A percentile compares a stretch with the other conserved stretches of the same genome.
phyloP scores from a whole-genome alignment of 2,797 vertebrate genomes.

The Sebastes aleutianus region DNA sequence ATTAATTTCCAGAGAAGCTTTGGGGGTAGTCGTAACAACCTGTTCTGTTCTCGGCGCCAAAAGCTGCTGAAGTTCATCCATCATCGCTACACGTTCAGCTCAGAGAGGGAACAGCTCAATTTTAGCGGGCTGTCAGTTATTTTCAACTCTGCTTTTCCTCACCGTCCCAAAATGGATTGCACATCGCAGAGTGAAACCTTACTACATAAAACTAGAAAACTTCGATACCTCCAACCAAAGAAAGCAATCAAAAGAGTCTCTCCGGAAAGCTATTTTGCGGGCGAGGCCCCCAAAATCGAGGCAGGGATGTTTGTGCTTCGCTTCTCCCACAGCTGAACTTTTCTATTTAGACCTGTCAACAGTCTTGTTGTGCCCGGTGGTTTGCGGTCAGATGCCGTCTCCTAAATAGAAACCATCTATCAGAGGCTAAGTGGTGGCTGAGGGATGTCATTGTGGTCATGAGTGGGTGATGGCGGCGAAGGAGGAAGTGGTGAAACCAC shows the following conservation, averaged over 20 bases:
- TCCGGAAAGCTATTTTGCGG: slow-evolving; percentile 52
- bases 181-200: slow-evolving; percentile 20
- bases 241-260: slow-evolving; percentile 51
- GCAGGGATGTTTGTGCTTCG: slow-evolving; percentile 39
- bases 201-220: slow-evolving; percentile 43
- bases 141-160: slow-evolving; percentile 7
- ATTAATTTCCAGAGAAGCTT: slow-evolving; percentile 55
- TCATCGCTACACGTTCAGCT: slow-evolving; percentile 27
- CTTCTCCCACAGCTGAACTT: slow-evolving; percentile 60
- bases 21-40: slow-evolving; percentile 29
- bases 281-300: slow-evolving; percentile 30
- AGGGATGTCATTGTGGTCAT: slow-evolving; percentile 76
- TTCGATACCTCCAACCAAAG: slow-evolving; percentile 20
- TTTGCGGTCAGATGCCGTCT: slow-evolving; percentile 68
- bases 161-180: slow-evolving; percentile 34
- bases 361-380: slow-evolving; percentile 69
- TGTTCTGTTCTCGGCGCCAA: slow-evolving; percentile 12
- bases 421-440: slow-evolving; percentile 76
- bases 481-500: slow-evolving; percentile 68
- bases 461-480: slow-evolving; percentile 69
- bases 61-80: slow-evolving; percentile 38
- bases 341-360: slow-evolving; percentile 75
- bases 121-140: slow-evolving; percentile 27
- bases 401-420: slow-evolving; percentile 83
- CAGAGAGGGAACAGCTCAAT: slow-evolving; percentile 23